A percentile compares a stretch with the other conserved stretches of the same genome.
Evolutionary conservation across 2,113 vertebrate genomes (phyloP).

Genomic region (Oxyura jamaicensis): DNA sequence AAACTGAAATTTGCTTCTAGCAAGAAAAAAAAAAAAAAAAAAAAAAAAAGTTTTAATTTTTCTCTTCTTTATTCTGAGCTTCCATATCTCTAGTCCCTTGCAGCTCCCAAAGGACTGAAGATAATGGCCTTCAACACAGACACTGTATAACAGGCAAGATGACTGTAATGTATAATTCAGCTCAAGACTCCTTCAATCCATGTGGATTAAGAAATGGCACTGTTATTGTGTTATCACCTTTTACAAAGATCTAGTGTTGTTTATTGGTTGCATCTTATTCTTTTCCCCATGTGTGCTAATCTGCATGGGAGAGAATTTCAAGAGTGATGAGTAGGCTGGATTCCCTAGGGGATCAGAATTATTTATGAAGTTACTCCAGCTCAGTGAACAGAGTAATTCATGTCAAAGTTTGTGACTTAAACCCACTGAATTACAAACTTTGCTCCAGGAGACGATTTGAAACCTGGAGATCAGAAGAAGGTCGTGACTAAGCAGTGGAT

Average conservation of each 20-base stretch:
- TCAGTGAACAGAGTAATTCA: constrained; percentile 43
- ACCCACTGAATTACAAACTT: constrained; percentile 21
- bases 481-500: neutral
- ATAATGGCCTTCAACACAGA: constrained; percentile 40
- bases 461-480: neutral
- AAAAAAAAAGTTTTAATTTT: constrained; percentile 35
- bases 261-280: neutral
- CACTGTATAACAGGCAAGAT: neutral
- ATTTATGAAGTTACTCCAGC: constrained; percentile 45
- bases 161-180: constrained; percentile 64
- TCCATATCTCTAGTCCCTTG: neutral
- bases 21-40: constrained; percentile 39
- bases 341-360: neutral
- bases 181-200: neutral
- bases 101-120: constrained; percentile 36
- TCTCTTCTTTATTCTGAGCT: constrained; percentile 30
- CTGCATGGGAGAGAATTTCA: neutral
- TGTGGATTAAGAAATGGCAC: neutral
- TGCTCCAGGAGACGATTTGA: neutral
- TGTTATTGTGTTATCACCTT: neutral
- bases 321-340: neutral
- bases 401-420: constrained; percentile 22
- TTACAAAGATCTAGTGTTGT: neutral
- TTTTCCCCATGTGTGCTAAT: neutral
- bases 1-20: constrained; percentile 61